Evolutionary conservation across 1,140 invertebrate genomes (phyloP), one percentile per base, ranked within the genome.

Genomic region (Drosophila rhopaloa): DNA sequence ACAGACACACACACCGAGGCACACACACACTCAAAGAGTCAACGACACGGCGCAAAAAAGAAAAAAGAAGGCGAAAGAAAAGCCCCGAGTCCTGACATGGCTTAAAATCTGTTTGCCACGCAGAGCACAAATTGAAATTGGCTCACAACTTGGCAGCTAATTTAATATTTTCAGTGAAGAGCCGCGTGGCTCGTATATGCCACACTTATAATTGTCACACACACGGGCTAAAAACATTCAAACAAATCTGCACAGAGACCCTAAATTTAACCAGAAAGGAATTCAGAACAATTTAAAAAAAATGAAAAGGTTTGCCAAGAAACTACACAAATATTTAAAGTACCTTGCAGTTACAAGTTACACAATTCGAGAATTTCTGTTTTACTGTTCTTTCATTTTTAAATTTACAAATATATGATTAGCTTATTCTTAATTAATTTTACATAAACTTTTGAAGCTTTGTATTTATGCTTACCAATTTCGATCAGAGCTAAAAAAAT

Each of bases 71-170:
- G 37, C 50, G 32, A 47, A 54, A 53, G 41, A 55, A 63, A 37
- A 63, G 27, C 60, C 16, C 29, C 16, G 53, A 16, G 60, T 38
- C 19, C 29, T 46, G 53, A 50, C 63, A 55, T 50, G 68, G 66
- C 68, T 72, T 73, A 71, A 74, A 77, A 66, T 79, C 51, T 70
- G 70, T 65, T 57, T 54, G 47, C 43, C 47, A 58, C 56, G 61
- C 44, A 27, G 55, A 65, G 48, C 73, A 71, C 74, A 86, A 85
- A 85, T 85, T 78, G 75, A 85, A 85, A 86, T 85, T 86, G 70
- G 82, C 79, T 75, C 79, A 71, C 70, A 81, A 76, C 58, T 86
- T 86, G 82, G 65, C 82, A 86, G 82, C 82, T 86, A 81, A 86
- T 86, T 81, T 86, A 86, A 86, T 86, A 79, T 57, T 55, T 51